Base-by-base conservation (phyloP, 1,140 invertebrate genomes). In the Bombus confusus region DNA sequence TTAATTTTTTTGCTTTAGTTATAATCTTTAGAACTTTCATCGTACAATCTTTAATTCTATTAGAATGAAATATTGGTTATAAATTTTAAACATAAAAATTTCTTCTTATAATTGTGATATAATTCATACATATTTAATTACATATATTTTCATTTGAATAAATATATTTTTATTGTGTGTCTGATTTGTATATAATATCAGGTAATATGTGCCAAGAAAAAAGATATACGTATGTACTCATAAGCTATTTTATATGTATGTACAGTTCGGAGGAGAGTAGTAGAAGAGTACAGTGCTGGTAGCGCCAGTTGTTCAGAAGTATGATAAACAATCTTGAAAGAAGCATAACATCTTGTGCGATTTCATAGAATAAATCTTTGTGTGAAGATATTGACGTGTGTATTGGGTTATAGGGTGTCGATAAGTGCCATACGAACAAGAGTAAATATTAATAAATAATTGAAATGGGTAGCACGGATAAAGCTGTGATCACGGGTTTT, bases 401-500 rank as follows among this genome's bases (percentile, higher is more conserved):
- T 72, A 34, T 59, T 37, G 59, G 3, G 39, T 28, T 28, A 80
- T 8, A 66, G 41, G 59, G 57, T 72, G 22, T 84, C 37, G 59
- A 68, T 47, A 79, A 87, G 75, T 79, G 69, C 25, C 59, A 75
- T 69, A 73, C 2, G 10, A 41, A 31, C 74, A 72, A 34, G 12
- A 68, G 10, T 83, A 76, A 59, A 69, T 59, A 66, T 57, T 75
- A 79, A 39, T 28, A 74, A 52, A 84, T 37, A 84, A 37, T 62
- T 43, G 64, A 87, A 94, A 93, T 97, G 97, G 97, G 97, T 76
- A 97, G 97, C 91, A 96, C 97, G 86, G 97, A 97, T 91, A 97
- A 96, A 95, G 97, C 96, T 82, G 96, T 97, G 90, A 96, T 97
- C 87, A 97, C 97, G 47, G 97, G 97, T 88, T 97, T 97, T 95